A percentile compares a stretch with the other conserved stretches of the same genome.
phyloP scores from a whole-genome alignment of 2,113 vertebrate genomes.

The Rhea americana region DNA sequence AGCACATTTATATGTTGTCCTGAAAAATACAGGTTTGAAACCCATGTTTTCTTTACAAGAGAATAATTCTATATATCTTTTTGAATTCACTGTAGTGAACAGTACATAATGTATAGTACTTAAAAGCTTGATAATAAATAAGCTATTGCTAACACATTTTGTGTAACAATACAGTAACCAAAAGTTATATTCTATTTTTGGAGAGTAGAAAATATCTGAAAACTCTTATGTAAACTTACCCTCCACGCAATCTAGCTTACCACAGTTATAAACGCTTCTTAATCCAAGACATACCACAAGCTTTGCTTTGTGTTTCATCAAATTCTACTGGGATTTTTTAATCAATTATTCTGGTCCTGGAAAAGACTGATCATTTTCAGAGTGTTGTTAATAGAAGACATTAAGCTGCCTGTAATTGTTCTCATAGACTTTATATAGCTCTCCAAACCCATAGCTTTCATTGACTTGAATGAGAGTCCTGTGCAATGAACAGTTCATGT shows the following conservation, averaged over 20 bases:
- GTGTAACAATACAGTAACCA: background rate
- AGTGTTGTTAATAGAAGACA: background rate
- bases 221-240: background rate
- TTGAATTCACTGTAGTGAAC: background rate
- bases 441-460: background rate
- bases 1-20: background rate
- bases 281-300: background rate
- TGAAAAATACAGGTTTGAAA: background rate
- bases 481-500: background rate
- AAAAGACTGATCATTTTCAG: background rate
- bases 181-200: background rate
- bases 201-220: background rate
- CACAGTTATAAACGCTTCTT: background rate
- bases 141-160: background rate
- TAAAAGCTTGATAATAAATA: background rate
- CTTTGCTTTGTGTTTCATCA: background rate
- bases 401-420: background rate
- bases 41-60: background rate
- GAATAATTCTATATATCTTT: background rate
- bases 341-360: background rate
- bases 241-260: background rate
- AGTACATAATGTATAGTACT: background rate
- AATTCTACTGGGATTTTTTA: background rate
- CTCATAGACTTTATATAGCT: background rate
- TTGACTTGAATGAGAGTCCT: background rate